Evolutionary conservation across 2,888 invertebrate genomes (phyloP).

Genomic region (Bedellia somnulentella): DNA sequence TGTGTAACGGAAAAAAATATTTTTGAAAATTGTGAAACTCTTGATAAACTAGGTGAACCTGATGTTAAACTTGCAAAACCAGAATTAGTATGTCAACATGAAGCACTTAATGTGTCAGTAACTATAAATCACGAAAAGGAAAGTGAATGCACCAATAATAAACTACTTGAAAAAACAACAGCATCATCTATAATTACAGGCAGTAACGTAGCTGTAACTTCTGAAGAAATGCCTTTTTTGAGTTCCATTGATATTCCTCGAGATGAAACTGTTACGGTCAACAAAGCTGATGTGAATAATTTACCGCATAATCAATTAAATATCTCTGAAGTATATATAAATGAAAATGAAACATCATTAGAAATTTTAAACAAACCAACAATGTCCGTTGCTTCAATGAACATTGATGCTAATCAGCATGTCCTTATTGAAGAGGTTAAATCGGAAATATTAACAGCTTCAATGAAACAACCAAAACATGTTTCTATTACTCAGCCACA

Average conservation of each 20-base stretch:
- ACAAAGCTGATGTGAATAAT: conserved; percentile 52
- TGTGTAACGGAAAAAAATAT: no score
- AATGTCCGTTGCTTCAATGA: conserved; percentile 17
- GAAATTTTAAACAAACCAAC: conserved; percentile 15
- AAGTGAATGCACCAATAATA: conserved; percentile 16
- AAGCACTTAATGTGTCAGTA: conserved; percentile 30
- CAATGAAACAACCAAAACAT: conserved; percentile 21
- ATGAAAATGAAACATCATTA: conserved; percentile 57
- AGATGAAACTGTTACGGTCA: conserved; percentile 15
- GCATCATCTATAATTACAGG: conserved; percentile 44
- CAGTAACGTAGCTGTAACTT: conserved; percentile 51
- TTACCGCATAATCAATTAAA: conserved; percentile 55
- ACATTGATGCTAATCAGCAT: conserved; percentile 38
- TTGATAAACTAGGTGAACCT: no score
- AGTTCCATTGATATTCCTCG: conserved; percentile 24
- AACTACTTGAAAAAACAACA: conserved; percentile 18
- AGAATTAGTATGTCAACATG: conserved; percentile 22
- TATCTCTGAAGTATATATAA: conserved; percentile 49
- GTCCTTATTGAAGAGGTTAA: conserved; percentile 54
- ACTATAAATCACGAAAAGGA: conserved; percentile 39
- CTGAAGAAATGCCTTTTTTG: conserved; percentile 44
- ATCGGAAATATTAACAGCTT: conserved; percentile 36
- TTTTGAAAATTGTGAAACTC: no score
- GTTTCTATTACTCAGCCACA: conserved; percentile 27
- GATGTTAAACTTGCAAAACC: conserved; percentile 25